A percentile compares a stretch with the other conserved stretches of the same genome.
Evolutionary conservation across 1,140 invertebrate genomes (phyloP).

Genomic region (Trypoxylus dichotomus): DNA sequence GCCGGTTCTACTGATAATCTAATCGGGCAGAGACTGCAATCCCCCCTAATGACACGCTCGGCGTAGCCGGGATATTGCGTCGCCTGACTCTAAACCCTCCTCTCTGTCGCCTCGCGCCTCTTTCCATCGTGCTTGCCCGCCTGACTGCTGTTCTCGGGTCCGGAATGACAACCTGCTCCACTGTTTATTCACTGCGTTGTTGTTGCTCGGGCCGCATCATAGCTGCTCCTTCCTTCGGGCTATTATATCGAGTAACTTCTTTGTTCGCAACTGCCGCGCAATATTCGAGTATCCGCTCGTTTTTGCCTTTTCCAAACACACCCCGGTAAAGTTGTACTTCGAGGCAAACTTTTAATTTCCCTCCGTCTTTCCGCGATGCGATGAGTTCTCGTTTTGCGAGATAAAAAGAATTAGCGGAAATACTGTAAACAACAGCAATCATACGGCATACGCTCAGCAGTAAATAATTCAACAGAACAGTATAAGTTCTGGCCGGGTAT

Average conservation of each 20-base stretch:
- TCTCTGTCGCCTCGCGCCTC: constrained; percentile 12
- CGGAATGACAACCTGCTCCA: constrained; percentile 27
- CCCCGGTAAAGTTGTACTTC: constrained; percentile 1
- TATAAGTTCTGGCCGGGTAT: too few relatives aligned
- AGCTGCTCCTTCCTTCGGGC: neutral
- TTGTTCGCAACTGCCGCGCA: constrained; percentile 15
- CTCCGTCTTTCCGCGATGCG: neutral
- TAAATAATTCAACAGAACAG: too few relatives aligned
- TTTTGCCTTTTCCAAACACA: neutral
- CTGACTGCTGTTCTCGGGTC: constrained; percentile 24
- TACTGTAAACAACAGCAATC: neutral
- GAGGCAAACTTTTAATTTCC: neutral
- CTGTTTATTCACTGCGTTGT: constrained; percentile 27
- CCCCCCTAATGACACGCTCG: constrained; percentile 44
- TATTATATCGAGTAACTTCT: constrained; percentile 33
- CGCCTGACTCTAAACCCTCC: constrained; percentile 34
- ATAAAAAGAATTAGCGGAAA: constrained; percentile 6
- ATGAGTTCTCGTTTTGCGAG: neutral
- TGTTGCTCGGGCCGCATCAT: constrained; percentile 11
- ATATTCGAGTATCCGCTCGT: constrained; percentile 8
- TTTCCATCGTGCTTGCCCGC: constrained; percentile 26
- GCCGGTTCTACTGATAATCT: constrained; percentile 41
- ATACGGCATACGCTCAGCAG: neutral
- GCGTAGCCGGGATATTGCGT: constrained; percentile 42
- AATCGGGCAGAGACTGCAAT: constrained; percentile 43